Percentiles rank a stretch among this genome's conserved stretches.
phyloP scores from a whole-genome alignment of 1,140 invertebrate species.

The Drosophila jambulina region DNA sequence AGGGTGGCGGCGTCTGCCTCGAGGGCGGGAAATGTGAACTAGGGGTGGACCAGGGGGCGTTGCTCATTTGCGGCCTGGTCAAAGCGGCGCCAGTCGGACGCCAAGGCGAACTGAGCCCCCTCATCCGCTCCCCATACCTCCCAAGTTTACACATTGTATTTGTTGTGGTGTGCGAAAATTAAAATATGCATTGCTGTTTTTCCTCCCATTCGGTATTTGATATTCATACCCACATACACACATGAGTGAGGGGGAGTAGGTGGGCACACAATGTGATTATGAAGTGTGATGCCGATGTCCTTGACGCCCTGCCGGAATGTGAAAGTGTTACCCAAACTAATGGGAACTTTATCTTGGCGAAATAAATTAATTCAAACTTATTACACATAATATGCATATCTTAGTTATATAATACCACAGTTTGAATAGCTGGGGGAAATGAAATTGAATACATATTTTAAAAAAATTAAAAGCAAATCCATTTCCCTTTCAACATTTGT shows the following conservation, averaged over 20 bases:
- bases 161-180: constrained; percentile 52
- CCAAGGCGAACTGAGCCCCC: constrained; percentile 38
- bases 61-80: constrained; percentile 68
- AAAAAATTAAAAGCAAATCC: neutral
- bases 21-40: neutral
- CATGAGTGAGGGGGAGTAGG: neutral
- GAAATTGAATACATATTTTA: too few relatives aligned
- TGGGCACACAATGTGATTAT: constrained; percentile 18
- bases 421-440: neutral
- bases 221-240: neutral
- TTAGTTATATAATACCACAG: neutral
- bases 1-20: constrained; percentile 49
- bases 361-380: neutral
- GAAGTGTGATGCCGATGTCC: constrained; percentile 30
- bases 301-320: constrained; percentile 36
- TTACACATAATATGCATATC: neutral
- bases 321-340: constrained; percentile 13
- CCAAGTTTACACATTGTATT: constrained; percentile 5
- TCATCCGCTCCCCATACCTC: neutral
- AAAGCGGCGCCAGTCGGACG: constrained; percentile 70
- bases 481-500: neutral
- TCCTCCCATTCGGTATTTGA: neutral
- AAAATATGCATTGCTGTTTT: constrained; percentile 67
- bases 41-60: constrained; percentile 52
- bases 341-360: neutral